phyloP scores from a whole-genome alignment of 1,140 invertebrate genomes.

The Hestina assimilis region DNA sequence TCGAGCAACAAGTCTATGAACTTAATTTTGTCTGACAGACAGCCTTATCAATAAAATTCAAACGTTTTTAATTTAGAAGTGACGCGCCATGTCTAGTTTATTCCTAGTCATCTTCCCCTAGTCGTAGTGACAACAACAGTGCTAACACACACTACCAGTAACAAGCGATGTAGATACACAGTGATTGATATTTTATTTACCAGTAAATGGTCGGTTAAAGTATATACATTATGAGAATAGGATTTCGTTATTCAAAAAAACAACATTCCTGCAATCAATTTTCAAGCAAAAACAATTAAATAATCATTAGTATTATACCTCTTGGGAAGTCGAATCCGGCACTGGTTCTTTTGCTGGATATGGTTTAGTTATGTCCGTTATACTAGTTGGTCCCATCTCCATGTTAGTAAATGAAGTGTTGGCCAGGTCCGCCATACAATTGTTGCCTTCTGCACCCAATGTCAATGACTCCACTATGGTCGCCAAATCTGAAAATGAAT shows the following conservation, averaged over 20 bases:
- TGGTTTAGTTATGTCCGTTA: slow-evolving; percentile 76
- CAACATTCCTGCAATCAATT: neutral
- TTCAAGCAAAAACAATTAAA: neutral
- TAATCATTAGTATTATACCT: slow-evolving; percentile 30
- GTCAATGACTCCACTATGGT: slow-evolving; percentile 91
- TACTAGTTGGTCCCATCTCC: slow-evolving; percentile 73
- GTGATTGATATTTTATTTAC: too few relatives aligned
- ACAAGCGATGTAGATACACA: too few relatives aligned
- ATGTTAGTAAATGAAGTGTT: slow-evolving; percentile 67
- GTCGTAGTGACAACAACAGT: too few relatives aligned
- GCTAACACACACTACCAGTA: too few relatives aligned
- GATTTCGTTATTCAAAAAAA: neutral
- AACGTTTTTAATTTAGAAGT: too few relatives aligned
- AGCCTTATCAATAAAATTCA: too few relatives aligned
- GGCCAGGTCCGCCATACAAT: slow-evolving; percentile 63
- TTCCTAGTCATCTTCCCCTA: too few relatives aligned
- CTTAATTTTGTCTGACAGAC: too few relatives aligned
- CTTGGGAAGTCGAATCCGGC: slow-evolving; percentile 56
- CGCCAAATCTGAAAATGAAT: slow-evolving; percentile 82
- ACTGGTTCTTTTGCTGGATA: slow-evolving; percentile 75
- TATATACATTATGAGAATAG: too few relatives aligned
- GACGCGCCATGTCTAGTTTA: too few relatives aligned
- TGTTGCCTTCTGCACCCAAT: slow-evolving; percentile 79
- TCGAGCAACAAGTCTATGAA: too few relatives aligned
- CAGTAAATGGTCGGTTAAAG: too few relatives aligned